Base-by-base conservation (phyloP, 2,888 invertebrate species). In the Agriopis leucophaearia region DNA sequence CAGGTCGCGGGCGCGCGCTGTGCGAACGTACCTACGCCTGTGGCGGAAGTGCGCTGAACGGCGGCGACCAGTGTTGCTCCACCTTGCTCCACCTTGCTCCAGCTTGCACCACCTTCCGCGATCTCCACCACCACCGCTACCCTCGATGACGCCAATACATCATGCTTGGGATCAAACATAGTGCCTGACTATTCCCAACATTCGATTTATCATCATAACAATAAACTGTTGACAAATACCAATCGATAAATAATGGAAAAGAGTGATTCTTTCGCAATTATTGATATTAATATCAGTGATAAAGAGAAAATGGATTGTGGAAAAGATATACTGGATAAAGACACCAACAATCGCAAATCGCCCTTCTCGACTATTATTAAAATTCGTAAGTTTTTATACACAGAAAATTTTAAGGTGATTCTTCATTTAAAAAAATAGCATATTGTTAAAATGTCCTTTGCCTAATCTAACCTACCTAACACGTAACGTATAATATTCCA, bases 241-340 rank as follows among this genome's bases (percentile, higher is more conserved):
- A 50, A 61, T 45, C 64, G 48, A 81, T 70, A 64, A 90, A 80
- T 70, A 64, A 91, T 91, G 90, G 88, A 90, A 76, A 86, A 86
- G 71, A 84, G 82, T 81, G 86, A 87, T 60, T 83, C 90, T n/a
- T 91, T 89, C 73, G 84, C 90, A 71, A 87, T 91, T 67, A 79
- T 91, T 74, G 89, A 91, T 75, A 87, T 92, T 72, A 88, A 89
- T 70, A 86, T 91, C 68, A 74, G 78, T 67, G 81, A 86, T 80
- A 90, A 89, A 69, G 81, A 84, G 68, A 84, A 81, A 70, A 84
- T 80, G 67, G 78, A 81, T 69, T 78, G 74, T 45, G 66, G 73
- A 35, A 78, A 77, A 56, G 76, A 74, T 40, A 77, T 72, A 18
- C 77, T 70, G 64, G 76, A 75, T 44, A 76, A 82, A 56, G 85